Conservation (phyloP, 2,797 vertebrate genomes). For the Miichthys miiuy region DNA sequence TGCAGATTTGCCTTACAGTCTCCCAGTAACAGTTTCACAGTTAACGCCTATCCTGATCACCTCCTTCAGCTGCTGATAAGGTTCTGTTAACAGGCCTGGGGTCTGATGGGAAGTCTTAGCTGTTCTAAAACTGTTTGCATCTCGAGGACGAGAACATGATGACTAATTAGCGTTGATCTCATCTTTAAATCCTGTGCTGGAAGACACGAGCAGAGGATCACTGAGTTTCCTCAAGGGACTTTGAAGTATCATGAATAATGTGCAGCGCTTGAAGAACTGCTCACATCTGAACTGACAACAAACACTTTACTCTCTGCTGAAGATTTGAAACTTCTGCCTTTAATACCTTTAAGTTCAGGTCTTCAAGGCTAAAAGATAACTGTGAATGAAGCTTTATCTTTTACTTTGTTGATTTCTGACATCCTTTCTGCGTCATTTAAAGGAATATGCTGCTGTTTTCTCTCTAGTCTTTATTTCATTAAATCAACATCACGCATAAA, state of each 20-base stretch:
- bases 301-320: background rate
- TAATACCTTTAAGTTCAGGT: background rate
- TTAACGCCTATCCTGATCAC: background rate
- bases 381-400: background rate
- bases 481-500: too few species aligned
- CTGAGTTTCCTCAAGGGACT: conserved; percentile 12
- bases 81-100: background rate
- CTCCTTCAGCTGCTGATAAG: background rate
- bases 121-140: conserved; percentile 12
- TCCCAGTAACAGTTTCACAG: background rate
- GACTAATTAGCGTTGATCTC: conserved; percentile 25
- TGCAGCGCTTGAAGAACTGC: conserved; percentile 26
- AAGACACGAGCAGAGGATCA: conserved; percentile 15
- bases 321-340: conserved; percentile 4
- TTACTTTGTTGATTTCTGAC: too few species aligned
- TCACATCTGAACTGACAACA: conserved; percentile 19
- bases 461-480: too few species aligned
- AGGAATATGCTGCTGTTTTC: too few species aligned
- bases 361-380: background rate
- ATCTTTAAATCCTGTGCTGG: conserved; percentile 15
- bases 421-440: too few species aligned
- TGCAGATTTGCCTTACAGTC: too few species aligned
- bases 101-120: conserved; percentile 7
- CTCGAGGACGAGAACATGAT: background rate
- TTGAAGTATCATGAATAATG: conserved; percentile 26